A percentile compares a stretch with the other conserved stretches of the same genome.
These are phyloP conservation scores for Phacellophora camtschatica DNA, from an alignment of 30 jellyfish, hydroid and myxozoan species.

Conservation along the genomic window DNA sequence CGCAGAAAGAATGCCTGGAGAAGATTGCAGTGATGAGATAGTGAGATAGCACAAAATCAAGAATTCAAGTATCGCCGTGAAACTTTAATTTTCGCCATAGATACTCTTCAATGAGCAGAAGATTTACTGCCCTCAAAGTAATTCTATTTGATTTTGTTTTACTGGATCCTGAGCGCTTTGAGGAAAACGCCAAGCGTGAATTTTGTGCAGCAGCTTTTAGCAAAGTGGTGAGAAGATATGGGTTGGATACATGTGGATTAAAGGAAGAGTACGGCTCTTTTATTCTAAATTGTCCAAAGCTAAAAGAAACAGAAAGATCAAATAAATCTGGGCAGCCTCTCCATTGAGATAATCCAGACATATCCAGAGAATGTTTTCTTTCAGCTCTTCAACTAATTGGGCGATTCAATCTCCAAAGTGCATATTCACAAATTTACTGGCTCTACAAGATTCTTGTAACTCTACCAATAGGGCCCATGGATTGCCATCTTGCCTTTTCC, in stretches of 20 bases:
- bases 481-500: too few species aligned
- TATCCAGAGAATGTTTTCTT: too few species aligned
- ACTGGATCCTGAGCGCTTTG: slow-evolving; percentile 39
- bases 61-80: not conserved
- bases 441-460: too few species aligned
- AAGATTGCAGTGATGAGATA: slow-evolving; percentile 7
- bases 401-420: too few species aligned
- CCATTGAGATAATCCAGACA: too few species aligned
- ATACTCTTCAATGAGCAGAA: slow-evolving; percentile 31
- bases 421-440: too few species aligned
- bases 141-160: slow-evolving; percentile 32
- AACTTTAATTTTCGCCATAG: slow-evolving; percentile 36
- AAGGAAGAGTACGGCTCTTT: slow-evolving; percentile 27
- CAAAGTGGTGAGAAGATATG: too few species aligned
- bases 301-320: too few species aligned
- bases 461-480: too few species aligned
- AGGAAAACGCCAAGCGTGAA: not conserved
- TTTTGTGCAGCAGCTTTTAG: slow-evolving; percentile 13
- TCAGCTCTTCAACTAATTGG: too few species aligned
- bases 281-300: slow-evolving; percentile 1
- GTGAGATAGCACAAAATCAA: slow-evolving; percentile 13
- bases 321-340: too few species aligned
- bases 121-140: slow-evolving; percentile 8
- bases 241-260: slow-evolving; percentile 7
- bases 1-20: slow-evolving; percentile 14